Base-by-base conservation (phyloP, 2,113 vertebrate genomes). In the Spea bombifrons region DNA sequence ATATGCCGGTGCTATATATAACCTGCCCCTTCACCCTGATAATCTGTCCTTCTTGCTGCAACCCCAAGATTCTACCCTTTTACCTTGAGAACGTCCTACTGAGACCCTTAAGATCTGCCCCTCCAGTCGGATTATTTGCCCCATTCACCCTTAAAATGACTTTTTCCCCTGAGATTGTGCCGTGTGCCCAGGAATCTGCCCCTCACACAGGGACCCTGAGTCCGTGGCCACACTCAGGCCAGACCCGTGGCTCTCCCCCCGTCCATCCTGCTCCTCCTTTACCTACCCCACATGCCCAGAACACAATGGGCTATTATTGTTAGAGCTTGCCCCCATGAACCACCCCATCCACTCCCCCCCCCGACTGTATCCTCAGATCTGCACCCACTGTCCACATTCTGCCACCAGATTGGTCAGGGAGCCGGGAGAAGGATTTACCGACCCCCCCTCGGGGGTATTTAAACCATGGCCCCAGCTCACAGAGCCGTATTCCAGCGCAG, bases 381-480 rank as follows among this genome's bases (percentile, higher is more conserved):
- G 8, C 73, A 10, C 75, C 68, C 76, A 64, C 76, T 45, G 8
- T 46, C 43, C 67, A 17, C 10, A 70, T 5, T 7, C 72, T 63
- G 57, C 44, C 44, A 16, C 8, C 72, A 49, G 68, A 78, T 78
- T 78, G 76, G 76, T 15, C 57, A 16, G 47, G 8, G 2, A 0
- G 2, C 8, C 66, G 2, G 50, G 15, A 48, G 66, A 5, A 49
- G n/a, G 30, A 0, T 7, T 44, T 9, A 5, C 30, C 46, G 9
- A 17, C 67, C 68, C 69, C 16, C 76, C 76, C 68, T 52, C 64
- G 16, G 76, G 57, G 59, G 76, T 66, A 46, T 66, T 46, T 78
- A 78, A 52, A 52, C 57, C 68, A 63, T 10, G 44, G 1, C n/a
- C 59, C 47, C 15, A 45, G 71, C 43, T 16, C 53, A 61, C 8